Base-by-base conservation (phyloP, 1,140 invertebrate genomes). In the Dreissena rostriformis region DNA sequence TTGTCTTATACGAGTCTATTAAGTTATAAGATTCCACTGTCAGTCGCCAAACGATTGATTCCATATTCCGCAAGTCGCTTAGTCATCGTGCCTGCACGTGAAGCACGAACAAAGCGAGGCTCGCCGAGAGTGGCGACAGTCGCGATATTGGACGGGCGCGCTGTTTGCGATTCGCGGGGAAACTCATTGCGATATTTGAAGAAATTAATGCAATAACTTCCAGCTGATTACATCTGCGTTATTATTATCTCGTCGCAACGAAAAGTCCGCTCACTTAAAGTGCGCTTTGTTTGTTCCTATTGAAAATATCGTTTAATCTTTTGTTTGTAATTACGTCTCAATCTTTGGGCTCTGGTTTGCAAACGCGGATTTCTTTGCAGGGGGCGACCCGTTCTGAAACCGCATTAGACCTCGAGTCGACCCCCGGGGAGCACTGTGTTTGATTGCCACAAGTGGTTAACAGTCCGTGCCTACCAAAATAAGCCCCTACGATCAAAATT, bases 171-270 rank as follows among this genome's bases (percentile, higher is more conserved):
- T 39, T 8, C 8, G 39, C 39, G 39, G 39, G 74, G n/a, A 39
- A 66, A 76, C 24, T 63, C 65, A 39, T 63, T 76, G 29, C 39
- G 26, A n/a, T 61, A 66, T 76, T 76, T 63, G 29, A 49, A 76
- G 57, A 76, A 76, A 76, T 76, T 76, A 76, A 76, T 76, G 74
- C 49, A 76, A 76, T 76, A 76, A 65, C 26, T n/a, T 76, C 57
- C 74, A 28, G 63, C 74, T 17, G 74, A 76, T 76, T 76, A 66
- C 74, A 76, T 76, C 55, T 76, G 74, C n/a, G 61, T n/a, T 49
- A 28, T 39, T 65, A 26, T 76, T 76, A 24, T 63, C 17, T 52
- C 65, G 74, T 76, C 74, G 14, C 26, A 8, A 51, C 29, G n/a
- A 28, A 19, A 63, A 29, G 55, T 74, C 72, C 26, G 52, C 29